phyloP scores from a whole-genome alignment of 2,888 invertebrate genomes.

The Drosophila leonis region DNA sequence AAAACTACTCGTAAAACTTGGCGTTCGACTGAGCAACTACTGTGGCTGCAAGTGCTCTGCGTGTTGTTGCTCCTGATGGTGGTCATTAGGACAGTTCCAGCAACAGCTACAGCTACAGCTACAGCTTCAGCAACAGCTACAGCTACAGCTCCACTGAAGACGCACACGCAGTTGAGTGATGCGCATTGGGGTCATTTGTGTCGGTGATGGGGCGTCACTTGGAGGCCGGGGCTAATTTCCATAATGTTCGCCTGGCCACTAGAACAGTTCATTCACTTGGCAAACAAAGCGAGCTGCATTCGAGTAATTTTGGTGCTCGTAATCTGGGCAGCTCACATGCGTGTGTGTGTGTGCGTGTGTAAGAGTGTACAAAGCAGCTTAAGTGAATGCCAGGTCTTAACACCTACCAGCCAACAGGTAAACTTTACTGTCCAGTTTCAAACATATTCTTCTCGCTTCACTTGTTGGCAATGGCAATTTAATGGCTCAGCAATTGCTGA shows the following conservation, averaged over 20 bases:
- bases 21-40: conserved; percentile 21
- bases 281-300: conserved; percentile 32
- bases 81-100: conserved; percentile 48
- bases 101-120: conserved; percentile 1
- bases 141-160: conserved; percentile 28
- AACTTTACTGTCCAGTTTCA: conserved; percentile 15
- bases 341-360: not conserved
- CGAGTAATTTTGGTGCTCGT: conserved; percentile 46
- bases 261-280: conserved; percentile 51
- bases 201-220: conserved; percentile 75
- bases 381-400: conserved; percentile 59
- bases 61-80: conserved; percentile 45
- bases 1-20: conserved; percentile 34
- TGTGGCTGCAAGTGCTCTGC: conserved; percentile 29
- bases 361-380: conserved; percentile 45
- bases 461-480: conserved; percentile 68
- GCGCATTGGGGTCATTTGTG: conserved; percentile 79
- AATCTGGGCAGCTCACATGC: conserved; percentile 30
- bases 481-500: conserved; percentile 74
- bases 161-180: conserved; percentile 80
- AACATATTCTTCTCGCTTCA: conserved; percentile 38
- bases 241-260: conserved; percentile 57
- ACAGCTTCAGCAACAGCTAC: conserved; percentile 1
- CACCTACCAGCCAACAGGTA: conserved; percentile 47
- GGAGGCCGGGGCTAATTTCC: conserved; percentile 65